Evolutionary conservation across 1,140 invertebrate species (phyloP).

Genomic region (Stegodyphus dumicola): DNA sequence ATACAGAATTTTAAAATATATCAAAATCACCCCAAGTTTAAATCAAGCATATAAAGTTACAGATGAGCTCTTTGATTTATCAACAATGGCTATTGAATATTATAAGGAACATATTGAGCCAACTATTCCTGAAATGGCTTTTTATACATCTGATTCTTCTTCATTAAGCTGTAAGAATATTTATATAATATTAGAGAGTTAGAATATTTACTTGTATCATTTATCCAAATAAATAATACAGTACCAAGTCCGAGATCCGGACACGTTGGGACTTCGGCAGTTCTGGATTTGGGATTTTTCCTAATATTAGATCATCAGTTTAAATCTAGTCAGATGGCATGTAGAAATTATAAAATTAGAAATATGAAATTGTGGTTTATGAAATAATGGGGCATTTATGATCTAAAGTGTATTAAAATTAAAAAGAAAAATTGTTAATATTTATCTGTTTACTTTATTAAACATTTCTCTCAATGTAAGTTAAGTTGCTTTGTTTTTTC

Average conservation of each 20-base stretch:
- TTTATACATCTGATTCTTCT: conserved; percentile 80
- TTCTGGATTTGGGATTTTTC: too few relatives aligned
- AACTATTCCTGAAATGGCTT: conserved; percentile 85
- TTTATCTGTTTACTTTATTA: too few relatives aligned
- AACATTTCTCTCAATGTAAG: too few relatives aligned
- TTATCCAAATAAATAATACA: neutral
- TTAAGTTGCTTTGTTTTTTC: too few relatives aligned
- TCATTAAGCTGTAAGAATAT: neutral
- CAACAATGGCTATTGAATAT: conserved; percentile 93
- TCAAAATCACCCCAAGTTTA: conserved; percentile 80
- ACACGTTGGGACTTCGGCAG: neutral
- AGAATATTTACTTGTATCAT: neutral
- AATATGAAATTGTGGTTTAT: too few relatives aligned
- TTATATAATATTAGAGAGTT: neutral
- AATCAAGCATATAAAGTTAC: conserved; percentile 87
- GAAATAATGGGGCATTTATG: too few relatives aligned
- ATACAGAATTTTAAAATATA: conserved; percentile 83
- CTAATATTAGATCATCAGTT: too few relatives aligned
- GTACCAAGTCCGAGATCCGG: neutral
- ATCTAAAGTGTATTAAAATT: too few relatives aligned
- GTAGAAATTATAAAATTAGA: too few relatives aligned
- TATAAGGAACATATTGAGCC: conserved; percentile 91
- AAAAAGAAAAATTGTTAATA: too few relatives aligned
- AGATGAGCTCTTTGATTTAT: conserved; percentile 90
- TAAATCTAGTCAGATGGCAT: too few relatives aligned